Conservation (phyloP, 2,888 invertebrate genomes). For the Noctua janthina region DNA sequence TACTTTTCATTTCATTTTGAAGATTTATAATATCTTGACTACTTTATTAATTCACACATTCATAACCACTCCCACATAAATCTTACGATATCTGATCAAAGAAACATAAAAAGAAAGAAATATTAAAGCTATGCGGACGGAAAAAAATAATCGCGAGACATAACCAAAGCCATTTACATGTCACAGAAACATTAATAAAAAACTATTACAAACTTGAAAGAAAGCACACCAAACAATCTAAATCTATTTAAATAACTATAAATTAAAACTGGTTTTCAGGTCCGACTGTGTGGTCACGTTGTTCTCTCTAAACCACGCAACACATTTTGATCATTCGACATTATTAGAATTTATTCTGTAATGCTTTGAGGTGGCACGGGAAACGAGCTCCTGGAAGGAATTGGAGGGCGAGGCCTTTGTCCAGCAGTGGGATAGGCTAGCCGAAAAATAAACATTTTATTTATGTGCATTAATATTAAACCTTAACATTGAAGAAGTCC, state of each 20-base stretch:
- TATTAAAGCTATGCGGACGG: not conserved
- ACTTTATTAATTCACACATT: conserved; percentile 24
- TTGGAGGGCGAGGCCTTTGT: not conserved
- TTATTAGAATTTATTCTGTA: not conserved
- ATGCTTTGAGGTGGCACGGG: not conserved
- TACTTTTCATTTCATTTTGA: conserved; percentile 11
- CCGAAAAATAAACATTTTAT: not conserved
- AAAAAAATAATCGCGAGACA: not conserved
- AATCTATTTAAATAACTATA: not conserved
- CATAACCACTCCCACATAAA: conserved; percentile 21
- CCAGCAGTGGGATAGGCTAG: not conserved
- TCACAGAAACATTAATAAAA: conserved; percentile 14
- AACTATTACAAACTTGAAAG: conserved; percentile 1
- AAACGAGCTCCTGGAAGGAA: not conserved
- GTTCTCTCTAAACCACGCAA: not conserved
- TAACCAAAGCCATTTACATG: not conserved
- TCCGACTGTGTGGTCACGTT: too few relatives aligned
- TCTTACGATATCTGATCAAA: conserved; percentile 41
- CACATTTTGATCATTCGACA: not conserved
- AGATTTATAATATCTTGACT: conserved; percentile 33
- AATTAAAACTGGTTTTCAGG: not conserved
- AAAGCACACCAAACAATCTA: not conserved
- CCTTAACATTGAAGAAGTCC: not conserved
- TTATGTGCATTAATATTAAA: not conserved
- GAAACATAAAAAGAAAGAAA: conserved; percentile 11